Percentiles rank a stretch among this genome's conserved stretches.
Conservation (phyloP, 2,797 vertebrate species). For the Vireo griseus region DNA sequence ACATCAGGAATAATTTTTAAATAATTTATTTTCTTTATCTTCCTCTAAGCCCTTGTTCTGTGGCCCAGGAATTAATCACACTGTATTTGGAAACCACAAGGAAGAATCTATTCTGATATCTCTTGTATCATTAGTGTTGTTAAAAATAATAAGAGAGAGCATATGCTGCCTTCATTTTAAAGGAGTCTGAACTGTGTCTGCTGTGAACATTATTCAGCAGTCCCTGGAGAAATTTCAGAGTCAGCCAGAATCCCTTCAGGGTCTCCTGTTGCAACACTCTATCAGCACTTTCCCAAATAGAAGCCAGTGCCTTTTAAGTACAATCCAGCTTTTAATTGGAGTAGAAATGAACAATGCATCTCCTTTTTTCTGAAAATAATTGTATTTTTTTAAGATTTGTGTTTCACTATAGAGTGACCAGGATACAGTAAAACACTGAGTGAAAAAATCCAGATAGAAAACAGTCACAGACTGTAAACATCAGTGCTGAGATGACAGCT, state of each 20-base stretch:
- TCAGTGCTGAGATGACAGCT: neutral
- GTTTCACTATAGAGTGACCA: neutral
- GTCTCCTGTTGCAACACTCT: slow-evolving; percentile 39
- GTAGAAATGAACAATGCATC: neutral
- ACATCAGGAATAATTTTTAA: neutral
- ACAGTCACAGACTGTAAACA: neutral
- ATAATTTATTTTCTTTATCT: neutral
- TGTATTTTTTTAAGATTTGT: neutral
- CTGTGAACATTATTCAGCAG: slow-evolving; percentile 23
- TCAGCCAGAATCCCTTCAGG: slow-evolving; percentile 23
- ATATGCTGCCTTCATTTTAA: slow-evolving; percentile 25
- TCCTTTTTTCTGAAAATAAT: neutral
- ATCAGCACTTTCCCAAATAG: slow-evolving; percentile 31
- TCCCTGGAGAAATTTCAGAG: slow-evolving; percentile 43
- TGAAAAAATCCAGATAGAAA: neutral
- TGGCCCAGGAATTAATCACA: neutral
- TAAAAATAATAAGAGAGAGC: slow-evolving; percentile 15
- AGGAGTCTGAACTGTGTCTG: slow-evolving; percentile 22
- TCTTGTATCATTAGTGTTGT: neutral
- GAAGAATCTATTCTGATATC: neutral
- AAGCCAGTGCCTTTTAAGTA: slow-evolving; percentile 25
- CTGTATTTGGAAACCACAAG: neutral
- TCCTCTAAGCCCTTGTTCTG: neutral
- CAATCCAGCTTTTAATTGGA: slow-evolving; percentile 5
- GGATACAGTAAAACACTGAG: neutral